Base-by-base conservation (phyloP, 2,797 vertebrate genomes). In the Enteromius viviparus region DNA sequence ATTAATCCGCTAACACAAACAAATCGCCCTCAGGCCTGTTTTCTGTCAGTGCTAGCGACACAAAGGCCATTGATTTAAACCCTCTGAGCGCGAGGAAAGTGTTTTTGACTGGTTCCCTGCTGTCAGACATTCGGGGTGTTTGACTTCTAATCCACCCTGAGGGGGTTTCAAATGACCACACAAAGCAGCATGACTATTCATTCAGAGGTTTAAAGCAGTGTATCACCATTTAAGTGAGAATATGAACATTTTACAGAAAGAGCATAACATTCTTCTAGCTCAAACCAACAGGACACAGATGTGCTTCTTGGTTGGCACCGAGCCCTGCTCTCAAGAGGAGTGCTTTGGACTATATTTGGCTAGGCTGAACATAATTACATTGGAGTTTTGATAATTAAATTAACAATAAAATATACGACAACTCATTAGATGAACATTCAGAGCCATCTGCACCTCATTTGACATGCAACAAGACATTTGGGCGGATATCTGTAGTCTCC, bases 11-110 rank as follows among this genome's bases (percentile, higher is more conserved):
- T 72, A 76, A 81, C 81, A 80, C 70, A 82, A 85, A 84, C 85
- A 87, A 81, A 86, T 84, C 58, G 42, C 82, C 85, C 87, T 76
- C 79, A 37, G 81, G 87, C 74, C 60, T 69, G 81, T 80, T 76
- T 81, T 84, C 76, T 77, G 76, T 80, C 66, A 17, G 60, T 70
- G 76, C 78, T 68, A 79, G 68, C 37, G 80, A 64, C 78, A 87
- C 81, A 88, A 87, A 88, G 71, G 76, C 75, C 81, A 88, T 86
- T 89, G 88, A 88, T 89, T 86, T 84, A 72, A 85, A 64, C 81
- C 82, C 69, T 69, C 70, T 42, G 80, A 85, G 80, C 47, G 4
- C 0, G 12, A 49, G 34, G 78, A 85, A 58, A 79, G 82, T 74
- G 82, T 80, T 74, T 82, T 81, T 78, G 81, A 83, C 70, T 47